Base-by-base conservation (phyloP, 2,797 vertebrate species). In the Eulemur mongoz region DNA sequence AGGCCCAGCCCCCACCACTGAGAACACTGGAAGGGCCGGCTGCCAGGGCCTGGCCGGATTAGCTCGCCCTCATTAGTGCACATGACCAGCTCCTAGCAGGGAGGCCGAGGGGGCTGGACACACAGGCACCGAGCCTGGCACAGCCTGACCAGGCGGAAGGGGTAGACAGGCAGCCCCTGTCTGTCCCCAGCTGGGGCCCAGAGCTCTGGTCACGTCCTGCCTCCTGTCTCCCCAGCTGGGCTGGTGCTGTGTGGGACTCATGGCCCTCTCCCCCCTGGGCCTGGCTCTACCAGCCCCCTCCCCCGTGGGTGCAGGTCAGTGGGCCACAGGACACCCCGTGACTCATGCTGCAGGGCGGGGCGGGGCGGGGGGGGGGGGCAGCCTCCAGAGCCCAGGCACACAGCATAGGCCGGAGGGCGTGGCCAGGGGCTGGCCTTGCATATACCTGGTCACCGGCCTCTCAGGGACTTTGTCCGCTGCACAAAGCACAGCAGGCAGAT, bases 11-110 rank as follows among this genome's bases (percentile, higher is more conserved):
- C 95, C 96, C 93, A 12, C 15, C 3, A 0, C 79, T 7, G 69
- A 52, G 32, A 82, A 63, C 59, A 23, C n/a, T 27, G 69, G 50
- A 40, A 38, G 14, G 85, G 84, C 81, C 1, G 1, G 78, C 70
- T 79, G 96, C 96, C 92, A 89, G 67, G 70, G 43, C 84, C 76
- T 0, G 0, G 85, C 69, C 15, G 17, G 96, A 76, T 97, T 67
- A 97, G 91, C 7, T 50, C 88, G 63, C 88, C 88, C 91, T 94
- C 52, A 7, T 81, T 57, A 70, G 52, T 84, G 73, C 93, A 32
- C 96, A 67, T 97, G 97, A 97, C 92, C n/a, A 7, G 85, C 73
- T 88, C 80, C 45, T 5, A 30, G 87, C 27, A 9, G 35, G 84
- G 70, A 87, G 75, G 22, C 59, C 0, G 4, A 63, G 76, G 91